Conservation (phyloP, 1,140 invertebrate species). For the Trinorchestia longiramus region DNA sequence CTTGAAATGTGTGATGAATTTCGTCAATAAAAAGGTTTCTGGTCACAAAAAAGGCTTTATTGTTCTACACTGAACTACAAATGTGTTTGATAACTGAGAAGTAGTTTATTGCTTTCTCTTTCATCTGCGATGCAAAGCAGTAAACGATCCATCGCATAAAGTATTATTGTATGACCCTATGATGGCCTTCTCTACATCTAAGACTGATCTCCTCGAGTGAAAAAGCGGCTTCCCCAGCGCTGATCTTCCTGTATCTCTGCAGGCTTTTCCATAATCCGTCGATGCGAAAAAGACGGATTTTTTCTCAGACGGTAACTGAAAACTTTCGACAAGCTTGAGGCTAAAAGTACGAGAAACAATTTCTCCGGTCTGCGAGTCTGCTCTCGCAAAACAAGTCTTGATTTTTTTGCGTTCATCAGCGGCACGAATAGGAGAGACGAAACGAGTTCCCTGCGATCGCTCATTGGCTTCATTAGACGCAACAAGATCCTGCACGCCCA, state of each 20-base stretch:
- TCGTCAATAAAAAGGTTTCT: background rate
- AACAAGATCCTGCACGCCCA: background rate
- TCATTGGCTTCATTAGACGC: background rate
- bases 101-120: background rate
- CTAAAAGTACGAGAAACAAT: background rate
- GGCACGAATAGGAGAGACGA: background rate
- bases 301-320: background rate
- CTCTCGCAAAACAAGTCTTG: background rate
- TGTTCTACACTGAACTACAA: background rate
- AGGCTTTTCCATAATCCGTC: background rate
- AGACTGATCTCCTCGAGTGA: background rate
- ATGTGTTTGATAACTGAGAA: background rate
- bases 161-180: background rate
- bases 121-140: background rate
- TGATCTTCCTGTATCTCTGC: background rate
- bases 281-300: background rate
- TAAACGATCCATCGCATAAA: background rate
- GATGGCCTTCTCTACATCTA: background rate
- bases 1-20: background rate
- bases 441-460: background rate
- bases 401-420: background rate
- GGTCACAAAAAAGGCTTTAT: background rate
- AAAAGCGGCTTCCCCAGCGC: background rate
- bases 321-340: background rate
- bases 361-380: background rate